Conservation (phyloP, 2,888 invertebrate species). For the Osmoderma eremita region DNA sequence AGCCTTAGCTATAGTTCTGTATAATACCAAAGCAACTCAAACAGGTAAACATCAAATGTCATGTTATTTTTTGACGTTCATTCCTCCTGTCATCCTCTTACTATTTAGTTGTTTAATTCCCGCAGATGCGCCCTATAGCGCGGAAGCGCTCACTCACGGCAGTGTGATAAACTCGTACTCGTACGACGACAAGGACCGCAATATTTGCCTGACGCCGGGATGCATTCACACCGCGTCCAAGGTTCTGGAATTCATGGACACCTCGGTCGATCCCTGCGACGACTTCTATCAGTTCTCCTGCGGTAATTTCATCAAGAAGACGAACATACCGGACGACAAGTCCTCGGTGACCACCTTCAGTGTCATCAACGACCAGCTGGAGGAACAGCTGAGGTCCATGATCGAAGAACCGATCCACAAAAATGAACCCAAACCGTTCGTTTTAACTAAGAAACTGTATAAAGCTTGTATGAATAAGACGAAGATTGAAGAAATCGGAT, state of each 20-base stretch:
- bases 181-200: conserved; percentile 53
- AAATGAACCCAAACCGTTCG: conserved; percentile 76
- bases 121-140: conserved; percentile 53
- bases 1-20: conserved; percentile 69
- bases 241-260: conserved; percentile 77
- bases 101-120: conserved; percentile 22
- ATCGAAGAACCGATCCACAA: conserved; percentile 73
- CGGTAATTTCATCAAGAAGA: conserved; percentile 74
- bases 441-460: conserved; percentile 83
- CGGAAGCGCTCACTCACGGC: conserved; percentile 55
- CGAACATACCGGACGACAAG: conserved; percentile 84
- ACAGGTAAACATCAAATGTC: conserved; percentile 39
- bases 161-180: conserved; percentile 51
- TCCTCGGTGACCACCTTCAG: conserved; percentile 81
- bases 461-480: conserved; percentile 88
- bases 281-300: conserved; percentile 86
- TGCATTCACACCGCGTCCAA: conserved; percentile 85
- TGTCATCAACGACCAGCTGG: conserved; percentile 77
- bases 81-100: conserved; percentile 35
- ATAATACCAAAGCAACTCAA: conserved; percentile 54
- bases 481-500: conserved; percentile 81
- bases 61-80: conserved; percentile 40
- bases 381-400: conserved; percentile 76
- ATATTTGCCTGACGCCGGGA: conserved; percentile 77
- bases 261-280: conserved; percentile 78